These are phyloP conservation scores for Atta texana DNA, from an alignment of 1,140 invertebrate species.

Conservation along the genomic window DNA sequence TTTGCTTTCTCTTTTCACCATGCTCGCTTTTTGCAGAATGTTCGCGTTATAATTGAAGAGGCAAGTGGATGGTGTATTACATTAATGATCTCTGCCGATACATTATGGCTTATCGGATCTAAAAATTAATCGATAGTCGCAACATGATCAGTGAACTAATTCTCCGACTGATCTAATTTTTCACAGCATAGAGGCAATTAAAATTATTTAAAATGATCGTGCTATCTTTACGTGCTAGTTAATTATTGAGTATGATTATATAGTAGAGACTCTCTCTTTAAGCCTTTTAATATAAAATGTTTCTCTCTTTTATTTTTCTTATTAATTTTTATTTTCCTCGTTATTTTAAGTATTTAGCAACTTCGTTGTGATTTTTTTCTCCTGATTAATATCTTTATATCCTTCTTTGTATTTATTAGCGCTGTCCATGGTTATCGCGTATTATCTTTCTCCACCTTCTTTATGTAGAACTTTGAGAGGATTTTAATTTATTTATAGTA, in stretches of 20 bases:
- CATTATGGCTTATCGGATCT: slow-evolving; percentile 35
- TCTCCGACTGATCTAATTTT: neutral
- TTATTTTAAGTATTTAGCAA: slow-evolving; percentile 19
- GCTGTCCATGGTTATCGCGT: slow-evolving; percentile 20
- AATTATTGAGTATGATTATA: neutral
- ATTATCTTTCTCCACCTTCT: slow-evolving; percentile 43
- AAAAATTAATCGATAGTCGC: slow-evolving; percentile 43
- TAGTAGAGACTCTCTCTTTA: neutral
- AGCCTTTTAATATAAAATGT: neutral
- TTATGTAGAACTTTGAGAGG: neutral
- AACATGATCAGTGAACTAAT: slow-evolving; percentile 1
- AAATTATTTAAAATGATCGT: neutral
- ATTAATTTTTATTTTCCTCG: too few relatives aligned
- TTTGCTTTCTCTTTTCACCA: slow-evolving; percentile 20
- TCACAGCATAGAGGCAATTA: slow-evolving; percentile 4
- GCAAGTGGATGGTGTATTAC: neutral
- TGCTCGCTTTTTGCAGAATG: neutral
- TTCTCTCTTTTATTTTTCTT: neutral
- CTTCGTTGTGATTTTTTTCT: neutral
- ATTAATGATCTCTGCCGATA: slow-evolving; percentile 20
- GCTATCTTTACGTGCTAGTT: neutral
- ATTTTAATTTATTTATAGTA: slow-evolving; percentile 24
- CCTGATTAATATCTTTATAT: slow-evolving; percentile 25
- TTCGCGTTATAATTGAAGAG: slow-evolving; percentile 21
- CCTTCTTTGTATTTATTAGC: slow-evolving; percentile 45